A percentile compares a stretch with the other conserved stretches of the same genome.
Conservation (phyloP, 1,140 invertebrate species). For the Drosophila biarmipes region DNA sequence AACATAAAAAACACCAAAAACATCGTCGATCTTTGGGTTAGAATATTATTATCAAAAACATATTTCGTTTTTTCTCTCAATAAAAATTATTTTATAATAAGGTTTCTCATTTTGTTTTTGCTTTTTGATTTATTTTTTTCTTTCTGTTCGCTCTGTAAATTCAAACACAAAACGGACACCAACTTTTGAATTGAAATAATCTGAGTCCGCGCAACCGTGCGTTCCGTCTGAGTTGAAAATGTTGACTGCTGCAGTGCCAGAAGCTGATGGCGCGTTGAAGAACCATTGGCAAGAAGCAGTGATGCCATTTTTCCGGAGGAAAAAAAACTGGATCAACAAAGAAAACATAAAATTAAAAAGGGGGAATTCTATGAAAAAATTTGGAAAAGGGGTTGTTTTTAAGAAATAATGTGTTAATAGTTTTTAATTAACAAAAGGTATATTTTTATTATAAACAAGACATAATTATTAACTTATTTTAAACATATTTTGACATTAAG, state of each 20-base stretch:
- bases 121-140: background rate
- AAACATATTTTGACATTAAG: too few relatives aligned
- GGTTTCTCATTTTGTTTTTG: background rate
- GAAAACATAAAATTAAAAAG: too few relatives aligned
- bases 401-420: too few relatives aligned
- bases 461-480: too few relatives aligned
- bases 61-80: background rate
- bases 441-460: too few relatives aligned
- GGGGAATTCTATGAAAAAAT: too few relatives aligned
- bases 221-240: constrained; percentile 64
- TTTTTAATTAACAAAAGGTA: too few relatives aligned
- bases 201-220: constrained; percentile 59
- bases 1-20: constrained; percentile 8
- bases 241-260: constrained; percentile 59
- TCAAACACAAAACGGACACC: constrained; percentile 9
- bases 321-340: too few relatives aligned
- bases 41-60: background rate
- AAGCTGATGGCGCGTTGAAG: constrained; percentile 24
- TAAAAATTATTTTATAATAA: background rate
- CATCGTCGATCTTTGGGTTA: constrained; percentile 27
- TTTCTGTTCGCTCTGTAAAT: constrained; percentile 5
- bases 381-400: too few relatives aligned
- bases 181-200: constrained; percentile 34
- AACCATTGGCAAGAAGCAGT: constrained; percentile 28
- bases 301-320: too few relatives aligned